phyloP scores from a whole-genome alignment of 2,797 vertebrate genomes.

The Squalus acanthias region DNA sequence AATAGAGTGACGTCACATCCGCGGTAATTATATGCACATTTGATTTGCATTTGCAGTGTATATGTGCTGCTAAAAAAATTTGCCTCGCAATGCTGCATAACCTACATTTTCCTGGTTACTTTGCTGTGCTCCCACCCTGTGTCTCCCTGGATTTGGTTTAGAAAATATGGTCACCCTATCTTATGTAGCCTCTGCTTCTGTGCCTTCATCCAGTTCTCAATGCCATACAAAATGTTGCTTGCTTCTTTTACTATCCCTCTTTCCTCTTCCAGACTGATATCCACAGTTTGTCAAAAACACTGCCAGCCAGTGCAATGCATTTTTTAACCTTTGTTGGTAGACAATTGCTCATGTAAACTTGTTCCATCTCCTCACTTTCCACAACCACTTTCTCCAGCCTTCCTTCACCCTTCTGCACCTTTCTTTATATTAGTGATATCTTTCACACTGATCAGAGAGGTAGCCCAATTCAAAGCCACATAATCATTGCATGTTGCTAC shows the following conservation, averaged over 20 bases:
- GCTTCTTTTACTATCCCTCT: background rate
- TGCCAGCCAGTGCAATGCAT: background rate
- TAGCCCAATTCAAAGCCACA: background rate
- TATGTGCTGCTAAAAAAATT: too few relatives aligned
- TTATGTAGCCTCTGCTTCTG: background rate
- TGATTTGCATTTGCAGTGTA: too few relatives aligned
- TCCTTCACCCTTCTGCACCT: background rate
- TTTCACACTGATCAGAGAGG: background rate
- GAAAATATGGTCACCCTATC: too few relatives aligned
- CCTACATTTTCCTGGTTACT: too few relatives aligned
- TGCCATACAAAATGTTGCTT: background rate
- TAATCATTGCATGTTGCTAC: background rate
- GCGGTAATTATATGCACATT: too few relatives aligned
- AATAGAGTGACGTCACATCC: too few relatives aligned
- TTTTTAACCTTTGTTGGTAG: background rate
- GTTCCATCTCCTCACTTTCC: background rate
- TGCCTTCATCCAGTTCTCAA: background rate
- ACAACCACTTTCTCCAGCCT: background rate
- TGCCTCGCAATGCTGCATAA: too few relatives aligned
- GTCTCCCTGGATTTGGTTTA: too few relatives aligned
- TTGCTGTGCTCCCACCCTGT: too few relatives aligned
- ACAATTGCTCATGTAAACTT: too few relatives aligned
- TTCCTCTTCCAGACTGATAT: background rate
- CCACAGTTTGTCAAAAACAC: background rate
- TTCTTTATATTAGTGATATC: background rate